Conservation (phyloP, 2,797 vertebrate species). For the Trachurus trachurus region DNA sequence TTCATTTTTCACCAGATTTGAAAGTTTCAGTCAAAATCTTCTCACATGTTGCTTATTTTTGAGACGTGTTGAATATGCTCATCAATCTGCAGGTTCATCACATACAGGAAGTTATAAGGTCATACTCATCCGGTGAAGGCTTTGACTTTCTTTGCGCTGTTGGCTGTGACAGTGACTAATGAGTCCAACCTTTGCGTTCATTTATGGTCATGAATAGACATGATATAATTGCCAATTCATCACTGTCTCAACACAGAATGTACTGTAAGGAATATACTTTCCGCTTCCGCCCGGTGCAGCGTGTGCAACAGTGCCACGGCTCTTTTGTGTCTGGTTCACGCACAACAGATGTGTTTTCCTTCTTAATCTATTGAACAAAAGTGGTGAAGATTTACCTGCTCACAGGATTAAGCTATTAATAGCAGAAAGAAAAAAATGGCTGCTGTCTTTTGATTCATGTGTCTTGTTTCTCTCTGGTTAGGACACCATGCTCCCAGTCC, state of each 20-base stretch:
- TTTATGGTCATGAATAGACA: conserved; percentile 78
- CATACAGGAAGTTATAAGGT: conserved; percentile 40
- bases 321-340: conserved; percentile 12
- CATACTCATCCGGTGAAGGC: conserved; percentile 30
- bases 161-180: conserved; percentile 72
- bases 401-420: conserved; percentile 35
- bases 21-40: background rate
- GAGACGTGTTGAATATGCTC: background rate
- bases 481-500: conserved; percentile 61
- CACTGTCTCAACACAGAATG: conserved; percentile 66
- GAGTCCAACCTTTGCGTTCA: conserved; percentile 68
- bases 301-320: background rate
- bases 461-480: conserved; percentile 43
- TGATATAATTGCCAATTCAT: conserved; percentile 76
- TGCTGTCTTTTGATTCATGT: conserved; percentile 28
- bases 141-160: conserved; percentile 33
- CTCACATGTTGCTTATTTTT: conserved; percentile 31
- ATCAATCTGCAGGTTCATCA: conserved; percentile 33
- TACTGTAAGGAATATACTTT: conserved; percentile 38
- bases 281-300: background rate
- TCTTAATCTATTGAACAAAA: conserved; percentile 16
- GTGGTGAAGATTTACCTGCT: conserved; percentile 1
- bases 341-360: conserved; percentile 17
- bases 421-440: conserved; percentile 25
- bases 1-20: conserved; percentile 11